Evolutionary conservation across 1,140 invertebrate genomes (phyloP).

Genomic region (Leptopilina clavipes): DNA sequence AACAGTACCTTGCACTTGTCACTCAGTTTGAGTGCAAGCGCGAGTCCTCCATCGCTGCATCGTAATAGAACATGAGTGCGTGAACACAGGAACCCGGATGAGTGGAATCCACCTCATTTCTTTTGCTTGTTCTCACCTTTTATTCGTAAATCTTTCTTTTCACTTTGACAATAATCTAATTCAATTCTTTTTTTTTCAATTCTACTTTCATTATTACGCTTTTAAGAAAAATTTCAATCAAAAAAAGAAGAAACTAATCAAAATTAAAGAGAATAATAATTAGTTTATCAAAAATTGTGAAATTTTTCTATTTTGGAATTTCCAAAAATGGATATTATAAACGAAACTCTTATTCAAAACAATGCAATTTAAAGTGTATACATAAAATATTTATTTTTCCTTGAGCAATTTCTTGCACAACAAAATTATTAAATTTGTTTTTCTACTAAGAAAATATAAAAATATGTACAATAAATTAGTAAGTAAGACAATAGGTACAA

Average conservation of each 20-base stretch:
- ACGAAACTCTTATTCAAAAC: constrained; percentile 63
- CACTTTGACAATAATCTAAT: neutral
- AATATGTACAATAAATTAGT: constrained; percentile 74
- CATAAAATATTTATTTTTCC: constrained; percentile 73
- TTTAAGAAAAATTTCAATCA: neutral
- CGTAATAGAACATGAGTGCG: constrained; percentile 71
- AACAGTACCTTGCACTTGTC: constrained; percentile 78
- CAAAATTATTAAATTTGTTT: constrained; percentile 44
- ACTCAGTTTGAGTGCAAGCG: constrained; percentile 78
- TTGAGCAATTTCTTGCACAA: constrained; percentile 50
- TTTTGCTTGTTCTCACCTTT: constrained; percentile 40
- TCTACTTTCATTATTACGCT: too few species aligned
- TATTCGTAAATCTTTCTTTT: neutral
- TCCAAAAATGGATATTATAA: neutral
- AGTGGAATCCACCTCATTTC: constrained; percentile 53
- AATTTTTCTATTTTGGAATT: too few species aligned
- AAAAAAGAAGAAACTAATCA: neutral
- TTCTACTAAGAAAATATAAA: constrained; percentile 69
- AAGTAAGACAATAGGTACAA: constrained; percentile 53
- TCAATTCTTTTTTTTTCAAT: constrained; percentile 36
- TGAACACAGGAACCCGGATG: constrained; percentile 76
- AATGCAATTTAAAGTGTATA: constrained; percentile 55
- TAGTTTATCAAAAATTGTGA: too few species aligned
- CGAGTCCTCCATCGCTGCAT: constrained; percentile 75
- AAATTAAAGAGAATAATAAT: neutral